Conservation (phyloP, 2,113 vertebrate species). For the Callipepla squamata region DNA sequence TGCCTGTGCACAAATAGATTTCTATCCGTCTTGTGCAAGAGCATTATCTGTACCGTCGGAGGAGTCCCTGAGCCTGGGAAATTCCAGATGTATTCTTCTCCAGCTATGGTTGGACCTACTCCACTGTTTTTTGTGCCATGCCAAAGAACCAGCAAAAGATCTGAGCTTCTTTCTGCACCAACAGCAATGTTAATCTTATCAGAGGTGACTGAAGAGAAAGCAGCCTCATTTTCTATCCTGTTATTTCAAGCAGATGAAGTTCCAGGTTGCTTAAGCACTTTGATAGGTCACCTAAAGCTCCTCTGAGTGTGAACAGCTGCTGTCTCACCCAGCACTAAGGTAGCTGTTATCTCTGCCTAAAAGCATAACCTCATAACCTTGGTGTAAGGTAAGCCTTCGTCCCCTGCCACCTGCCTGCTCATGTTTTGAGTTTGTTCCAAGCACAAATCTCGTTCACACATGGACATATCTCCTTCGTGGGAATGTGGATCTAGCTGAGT, state of each 20-base stretch:
- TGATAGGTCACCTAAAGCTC: not conserved
- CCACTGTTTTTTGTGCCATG: not conserved
- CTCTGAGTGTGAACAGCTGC: not conserved
- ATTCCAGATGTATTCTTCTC: not conserved
- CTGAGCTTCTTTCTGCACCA: not conserved
- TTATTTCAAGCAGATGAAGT: not conserved
- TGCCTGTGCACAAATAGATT: not conserved
- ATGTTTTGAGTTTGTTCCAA: not conserved
- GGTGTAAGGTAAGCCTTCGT: not conserved
- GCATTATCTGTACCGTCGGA: not conserved
- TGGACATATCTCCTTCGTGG: not conserved
- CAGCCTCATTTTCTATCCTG: not conserved
- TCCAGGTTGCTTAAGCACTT: not conserved
- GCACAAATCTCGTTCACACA: not conserved
- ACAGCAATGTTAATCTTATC: fast-evolving
- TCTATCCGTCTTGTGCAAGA: not conserved
- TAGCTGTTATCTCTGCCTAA: not conserved
- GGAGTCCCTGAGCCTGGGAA: not conserved
- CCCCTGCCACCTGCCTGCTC: not conserved
- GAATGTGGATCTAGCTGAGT: not conserved
- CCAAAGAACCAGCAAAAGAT: not conserved
- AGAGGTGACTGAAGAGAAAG: not conserved
- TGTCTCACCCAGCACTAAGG: not conserved
- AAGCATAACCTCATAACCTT: not conserved
- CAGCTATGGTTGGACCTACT: fast-evolving